These are phyloP conservation scores for Synergus laeviventris DNA, from an alignment of 2,888 invertebrate species.

Conservation along the genomic window DNA sequence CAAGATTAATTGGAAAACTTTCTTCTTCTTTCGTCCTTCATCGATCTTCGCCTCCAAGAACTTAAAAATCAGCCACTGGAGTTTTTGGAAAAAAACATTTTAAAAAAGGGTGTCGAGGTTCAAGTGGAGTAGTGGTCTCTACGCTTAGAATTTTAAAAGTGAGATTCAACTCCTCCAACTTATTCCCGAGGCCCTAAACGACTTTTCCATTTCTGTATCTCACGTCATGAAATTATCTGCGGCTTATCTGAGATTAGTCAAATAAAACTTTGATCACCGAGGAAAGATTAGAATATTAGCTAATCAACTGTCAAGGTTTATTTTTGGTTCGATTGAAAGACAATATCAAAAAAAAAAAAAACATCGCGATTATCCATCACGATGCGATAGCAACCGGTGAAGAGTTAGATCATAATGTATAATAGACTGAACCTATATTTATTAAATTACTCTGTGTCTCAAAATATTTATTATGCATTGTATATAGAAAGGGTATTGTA, in stretches of 20 bases:
- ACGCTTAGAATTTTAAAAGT: conserved; percentile 79
- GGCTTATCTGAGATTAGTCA: conserved; percentile 9
- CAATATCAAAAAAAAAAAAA: no score
- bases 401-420: neutral
- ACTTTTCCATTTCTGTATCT: conserved; percentile 12
- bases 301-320: neutral
- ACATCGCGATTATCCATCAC: conserved; percentile 15
- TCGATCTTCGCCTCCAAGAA: conserved; percentile 36
- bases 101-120: conserved; percentile 68
- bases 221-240: conserved; percentile 7
- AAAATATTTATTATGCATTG: neutral
- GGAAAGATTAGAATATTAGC: conserved; percentile 24
- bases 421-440: neutral
- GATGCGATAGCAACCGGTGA: neutral
- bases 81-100: neutral
- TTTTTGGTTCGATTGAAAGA: neutral
- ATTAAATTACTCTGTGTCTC: neutral
- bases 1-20: conserved; percentile 72
- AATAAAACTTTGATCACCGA: conserved; percentile 32
- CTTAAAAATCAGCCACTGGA: neutral
- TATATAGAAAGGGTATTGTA: neutral
- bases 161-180: conserved; percentile 89
- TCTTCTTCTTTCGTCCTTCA: conserved; percentile 44
- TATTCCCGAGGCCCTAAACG: conserved; percentile 76
- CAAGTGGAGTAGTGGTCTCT: conserved; percentile 83